Base-by-base conservation (phyloP, 1,140 invertebrate genomes). In the Whitmania pigra region DNA sequence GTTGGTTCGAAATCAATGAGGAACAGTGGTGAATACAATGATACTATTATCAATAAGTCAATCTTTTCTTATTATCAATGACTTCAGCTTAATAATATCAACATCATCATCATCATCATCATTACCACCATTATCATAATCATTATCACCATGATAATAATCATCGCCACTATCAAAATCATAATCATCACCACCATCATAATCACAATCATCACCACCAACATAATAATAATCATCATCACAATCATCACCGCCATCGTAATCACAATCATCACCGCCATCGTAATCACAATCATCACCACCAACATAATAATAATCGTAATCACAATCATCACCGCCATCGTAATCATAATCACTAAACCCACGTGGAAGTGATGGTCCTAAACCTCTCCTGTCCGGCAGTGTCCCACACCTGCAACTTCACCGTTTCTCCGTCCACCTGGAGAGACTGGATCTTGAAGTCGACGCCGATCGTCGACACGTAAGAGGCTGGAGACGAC, bases 391-490 rank as follows among this genome's bases (percentile, higher is more conserved):
- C 93, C 82, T 96, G 93, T 0, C 93, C 92, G 9, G 91, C 92
- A 53, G 91, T 94, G 79, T 96, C 93, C 93, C 93, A 96, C 78
- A 97, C 94, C 75, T 83, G 76, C 73, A 96, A 85, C 86, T 93
- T 93, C 73, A 93, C 88, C 84, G 87, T 88, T 81, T 93, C 93
- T 20, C 88, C 89, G 82, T 93, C 90, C 49, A 94, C 87, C 69
- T 89, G 84, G 9, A 94, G 86, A 25, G 90, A 13, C 27, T 53
- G 53, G 25, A 71, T 71, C 22, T 71, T 71, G 86, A 99, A 99
- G 84, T 99, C 96, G 76, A 99, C 96, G 78, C 97, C 97, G 85
- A 99, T 99, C 75, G 97, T 99, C 84, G 94, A 98, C 83, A 99
- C 99, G 85, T 99, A 99, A 77, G 76, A 75, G 73, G 71, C 72